Evolutionary conservation across 2,113 vertebrate genomes (phyloP), one percentile per base, ranked within the genome.

Genomic region (Colius striatus): DNA sequence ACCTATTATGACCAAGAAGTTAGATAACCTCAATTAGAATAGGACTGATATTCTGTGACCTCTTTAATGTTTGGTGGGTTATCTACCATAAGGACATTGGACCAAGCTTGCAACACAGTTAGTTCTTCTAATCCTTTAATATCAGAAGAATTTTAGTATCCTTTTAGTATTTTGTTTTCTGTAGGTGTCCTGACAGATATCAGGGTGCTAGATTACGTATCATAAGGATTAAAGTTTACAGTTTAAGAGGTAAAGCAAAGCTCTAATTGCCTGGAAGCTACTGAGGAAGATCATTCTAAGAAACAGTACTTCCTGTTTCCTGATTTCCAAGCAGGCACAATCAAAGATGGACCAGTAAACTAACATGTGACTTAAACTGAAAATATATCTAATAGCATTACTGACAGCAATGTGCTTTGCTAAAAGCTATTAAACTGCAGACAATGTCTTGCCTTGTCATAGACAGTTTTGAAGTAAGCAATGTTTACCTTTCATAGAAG

Each of bases 201-300:
- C 3, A 41, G 38, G 1, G 32, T 63, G 19, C 36, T 82, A 16
- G 38, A 66, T 29, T 77, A 8, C 11, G 6, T 80, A 30, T 5
- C 25, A 29, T 9, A 20, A 11, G 2, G 10, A 4, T 30, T 72
- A 36, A 26, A 51, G 6, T 43, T 75, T 61, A 21, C 23, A 50
- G 29, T 7, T 29, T 34, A 36, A 61, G 41, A 20, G 20, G 70
- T 9, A 68, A 73, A 73, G 27, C 26, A 65, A 1, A 2, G 5
- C 4, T 45, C 23, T 34, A 36, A 54, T 21, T 36, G 55, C 16
- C 32, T 86, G 30, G 22, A 62, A 73, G 36, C 18, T 66, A 19
- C 23, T 5, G 14, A 70, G 55, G 26, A 63, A 74, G 30, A 22
- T 34, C 0, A 0, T 16, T 62, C 19, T 16, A 76, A 82, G 58